Base-by-base conservation (phyloP, 2,113 vertebrate species). In the Clinocottus analis region DNA sequence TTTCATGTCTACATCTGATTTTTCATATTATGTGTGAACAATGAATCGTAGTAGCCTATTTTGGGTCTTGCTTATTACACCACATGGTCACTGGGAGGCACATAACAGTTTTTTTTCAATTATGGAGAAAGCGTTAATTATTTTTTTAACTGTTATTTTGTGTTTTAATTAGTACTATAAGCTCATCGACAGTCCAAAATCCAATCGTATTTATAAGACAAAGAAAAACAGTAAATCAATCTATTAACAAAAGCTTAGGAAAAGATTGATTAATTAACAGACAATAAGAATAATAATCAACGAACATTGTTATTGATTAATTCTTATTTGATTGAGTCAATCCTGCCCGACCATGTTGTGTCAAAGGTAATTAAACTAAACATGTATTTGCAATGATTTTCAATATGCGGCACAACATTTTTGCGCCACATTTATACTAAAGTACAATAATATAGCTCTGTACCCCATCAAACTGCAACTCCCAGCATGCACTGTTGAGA, bases 401-500 rank as follows among this genome's bases (percentile, higher is more conserved):
- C 23, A 37, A 69, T 65, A 31, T 43, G 25, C 29, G 56, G 29
- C 27, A n/a, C 37, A 29, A 12, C 29, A 16, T 63, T 12, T 27
- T 37, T 78, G 62, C 35, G 21, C 9, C 29, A 63, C 14, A 29
- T 58, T 41, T 81, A 59, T 73, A n/a, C n/a, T 74, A 73, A 14
- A 41, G 39, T 41, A 6, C 39, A 41, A 12, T 41, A 12, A 41
- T 31, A 31, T 6, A 41, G 39, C 13, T 3, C 39, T 13, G 39
- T 13, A 13, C 39, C 13, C 39, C 11, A 3, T 64, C 49, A 68
- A 59, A 83, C 39, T 35, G 45, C 41, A 25, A 21, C 23, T 60
- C 61, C 19, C 49, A 66, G 69, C 81, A 25, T 69, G 73, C 29
- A 59, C 62, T 35, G 45, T 31, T 56, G 79, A 82, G 66, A 72